Evolutionary conservation across 2,888 invertebrate genomes (phyloP).

Genomic region (Polia nebulosa): DNA sequence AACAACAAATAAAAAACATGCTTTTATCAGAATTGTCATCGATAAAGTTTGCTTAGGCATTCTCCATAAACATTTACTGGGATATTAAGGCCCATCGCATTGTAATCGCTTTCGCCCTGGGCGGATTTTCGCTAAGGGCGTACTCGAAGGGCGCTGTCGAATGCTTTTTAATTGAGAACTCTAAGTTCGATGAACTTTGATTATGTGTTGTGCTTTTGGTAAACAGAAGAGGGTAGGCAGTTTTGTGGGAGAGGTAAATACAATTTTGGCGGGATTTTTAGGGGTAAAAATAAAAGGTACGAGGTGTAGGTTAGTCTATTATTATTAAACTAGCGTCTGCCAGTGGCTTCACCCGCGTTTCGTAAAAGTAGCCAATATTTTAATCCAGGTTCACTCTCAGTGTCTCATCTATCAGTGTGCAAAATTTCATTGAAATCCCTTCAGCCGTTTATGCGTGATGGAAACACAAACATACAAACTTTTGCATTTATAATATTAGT

Average conservation of each 20-base stretch:
- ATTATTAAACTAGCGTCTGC: neutral
- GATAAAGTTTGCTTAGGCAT: slow-evolving; percentile 80
- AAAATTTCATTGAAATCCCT: no score
- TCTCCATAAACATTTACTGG: slow-evolving; percentile 76
- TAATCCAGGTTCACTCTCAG: no score
- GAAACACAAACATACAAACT: no score
- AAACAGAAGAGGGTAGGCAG: slow-evolving; percentile 36
- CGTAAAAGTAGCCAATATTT: no score
- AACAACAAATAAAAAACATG: slow-evolving; percentile 60
- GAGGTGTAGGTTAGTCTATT: neutral
- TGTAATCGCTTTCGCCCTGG: slow-evolving; percentile 81
- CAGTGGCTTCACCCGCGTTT: no score
- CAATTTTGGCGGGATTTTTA: neutral
- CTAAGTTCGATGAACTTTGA: slow-evolving; percentile 72
- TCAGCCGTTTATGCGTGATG: no score
- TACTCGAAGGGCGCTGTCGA: slow-evolving; percentile 69
- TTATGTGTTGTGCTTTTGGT: slow-evolving; percentile 58
- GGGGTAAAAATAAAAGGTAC: neutral
- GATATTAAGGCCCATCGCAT: slow-evolving; percentile 72
- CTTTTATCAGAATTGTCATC: slow-evolving; percentile 77
- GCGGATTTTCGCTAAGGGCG: slow-evolving; percentile 72
- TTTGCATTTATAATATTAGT: no score
- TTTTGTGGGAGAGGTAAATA: slow-evolving; percentile 12
- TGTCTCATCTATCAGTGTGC: no score
- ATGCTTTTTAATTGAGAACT: slow-evolving; percentile 80